A percentile compares a stretch with the other conserved stretches of the same genome.
These are phyloP conservation scores for Nemotelus pantherinus DNA, from an alignment of 2,888 invertebrate genomes.

Conservation along the genomic window DNA sequence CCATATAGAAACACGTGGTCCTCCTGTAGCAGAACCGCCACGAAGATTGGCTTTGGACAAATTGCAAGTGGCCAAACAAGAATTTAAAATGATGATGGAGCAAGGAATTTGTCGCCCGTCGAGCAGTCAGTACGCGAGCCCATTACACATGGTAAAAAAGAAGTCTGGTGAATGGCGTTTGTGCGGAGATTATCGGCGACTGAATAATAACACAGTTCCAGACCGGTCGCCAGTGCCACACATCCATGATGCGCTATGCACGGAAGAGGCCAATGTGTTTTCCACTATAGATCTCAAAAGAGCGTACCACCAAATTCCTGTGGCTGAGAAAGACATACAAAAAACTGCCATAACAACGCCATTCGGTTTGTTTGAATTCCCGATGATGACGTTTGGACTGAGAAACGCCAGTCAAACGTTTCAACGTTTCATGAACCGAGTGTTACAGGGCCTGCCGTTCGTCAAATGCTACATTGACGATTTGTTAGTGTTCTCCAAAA, in stretches of 20 bases:
- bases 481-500: constrained; percentile 9
- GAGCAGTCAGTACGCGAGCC: too few species aligned
- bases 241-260: neutral
- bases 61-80: too few species aligned
- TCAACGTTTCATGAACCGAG: constrained; percentile 21
- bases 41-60: too few species aligned
- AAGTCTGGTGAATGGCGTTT: too few species aligned
- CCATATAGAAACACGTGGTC: too few species aligned
- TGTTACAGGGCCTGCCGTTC: neutral
- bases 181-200: neutral
- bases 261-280: neutral
- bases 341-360: constrained; percentile 26
- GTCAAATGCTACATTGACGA: constrained; percentile 12
- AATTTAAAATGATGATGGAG: too few species aligned
- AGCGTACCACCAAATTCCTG: constrained; percentile 11
- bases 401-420: constrained; percentile 28
- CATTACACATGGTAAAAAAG: too few species aligned
- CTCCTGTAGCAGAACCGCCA: too few species aligned
- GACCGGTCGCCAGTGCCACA: constrained; percentile 1
- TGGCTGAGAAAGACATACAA: neutral
- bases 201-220: neutral
- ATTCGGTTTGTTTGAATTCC: constrained; percentile 16
- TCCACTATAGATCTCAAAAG: constrained; percentile 12
- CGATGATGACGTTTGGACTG: constrained; percentile 12
- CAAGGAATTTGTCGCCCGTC: too few species aligned